These are phyloP conservation scores for Tetrapedia diversipes DNA, from an alignment of 2,888 invertebrate species.

Conservation along the genomic window DNA sequence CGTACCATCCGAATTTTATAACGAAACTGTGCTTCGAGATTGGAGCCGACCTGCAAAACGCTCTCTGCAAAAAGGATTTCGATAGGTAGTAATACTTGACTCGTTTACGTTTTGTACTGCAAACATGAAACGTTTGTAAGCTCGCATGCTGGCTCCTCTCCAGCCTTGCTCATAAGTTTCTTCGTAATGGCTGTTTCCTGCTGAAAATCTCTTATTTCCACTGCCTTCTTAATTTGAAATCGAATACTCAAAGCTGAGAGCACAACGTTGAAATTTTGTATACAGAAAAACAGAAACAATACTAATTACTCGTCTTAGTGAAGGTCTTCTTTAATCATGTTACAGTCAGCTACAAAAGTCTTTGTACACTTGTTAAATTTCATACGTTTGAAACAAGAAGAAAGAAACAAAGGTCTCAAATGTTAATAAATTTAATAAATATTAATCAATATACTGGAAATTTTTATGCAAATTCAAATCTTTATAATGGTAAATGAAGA, in stretches of 20 bases:
- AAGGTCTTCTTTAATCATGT: too few relatives aligned
- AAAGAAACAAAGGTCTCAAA: too few relatives aligned
- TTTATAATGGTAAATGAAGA: too few relatives aligned
- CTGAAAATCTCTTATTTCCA: not conserved
- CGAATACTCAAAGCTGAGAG: not conserved
- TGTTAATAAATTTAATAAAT: too few relatives aligned
- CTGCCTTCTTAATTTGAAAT: slow-evolving; percentile 14
- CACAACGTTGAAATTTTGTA: too few relatives aligned
- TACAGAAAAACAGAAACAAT: too few relatives aligned
- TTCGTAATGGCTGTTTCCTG: not conserved
- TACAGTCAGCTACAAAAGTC: too few relatives aligned
- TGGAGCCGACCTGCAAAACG: slow-evolving; percentile 54
- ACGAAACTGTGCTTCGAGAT: slow-evolving; percentile 62
- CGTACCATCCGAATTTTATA: slow-evolving; percentile 52
- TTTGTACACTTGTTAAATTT: too few relatives aligned
- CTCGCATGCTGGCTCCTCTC: not conserved
- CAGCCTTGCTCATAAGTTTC: slow-evolving; percentile 5
- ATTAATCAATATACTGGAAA: too few relatives aligned
- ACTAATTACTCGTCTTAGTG: too few relatives aligned
- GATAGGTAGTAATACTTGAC: slow-evolving; percentile 59
- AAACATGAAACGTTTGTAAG: slow-evolving; percentile 8
- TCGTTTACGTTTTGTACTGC: not conserved
- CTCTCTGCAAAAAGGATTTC: slow-evolving; percentile 60
- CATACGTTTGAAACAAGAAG: too few relatives aligned
- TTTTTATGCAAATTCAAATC: too few relatives aligned